These are phyloP conservation scores for Margaritifera margaritifera DNA, from an alignment of 2,888 invertebrate genomes.

Conservation along the genomic window DNA sequence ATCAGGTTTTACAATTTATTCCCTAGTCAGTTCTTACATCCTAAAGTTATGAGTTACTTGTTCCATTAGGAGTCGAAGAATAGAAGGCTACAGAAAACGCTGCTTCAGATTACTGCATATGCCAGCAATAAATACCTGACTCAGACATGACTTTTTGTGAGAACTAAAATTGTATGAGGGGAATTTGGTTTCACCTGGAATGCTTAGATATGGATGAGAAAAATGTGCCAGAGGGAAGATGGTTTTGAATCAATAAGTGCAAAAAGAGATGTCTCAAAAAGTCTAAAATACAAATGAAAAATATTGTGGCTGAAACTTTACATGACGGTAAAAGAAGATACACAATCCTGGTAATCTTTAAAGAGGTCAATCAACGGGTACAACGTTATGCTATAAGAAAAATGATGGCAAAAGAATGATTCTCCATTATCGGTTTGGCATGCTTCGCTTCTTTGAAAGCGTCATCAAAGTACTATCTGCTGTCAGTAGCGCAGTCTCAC, in stretches of 20 bases:
- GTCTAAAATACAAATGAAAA: slow-evolving; percentile 3
- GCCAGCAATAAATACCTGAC: slow-evolving; percentile 11
- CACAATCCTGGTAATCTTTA: slow-evolving; percentile 17
- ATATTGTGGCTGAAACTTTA: slow-evolving; percentile 6
- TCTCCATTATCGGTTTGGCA: slow-evolving; percentile 27
- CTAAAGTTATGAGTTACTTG: too few relatives aligned
- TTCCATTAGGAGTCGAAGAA: too few relatives aligned
- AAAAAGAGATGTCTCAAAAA: slow-evolving; percentile 1
- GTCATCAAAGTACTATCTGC: slow-evolving; percentile 25
- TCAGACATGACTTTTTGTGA: slow-evolving; percentile 16
- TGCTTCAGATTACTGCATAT: slow-evolving; percentile 19
- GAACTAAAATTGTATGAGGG: slow-evolving; percentile 16
- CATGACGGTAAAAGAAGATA: slow-evolving; percentile 9
- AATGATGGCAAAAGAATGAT: slow-evolving; percentile 34
- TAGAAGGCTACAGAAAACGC: too few relatives aligned
- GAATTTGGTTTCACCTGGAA: slow-evolving; percentile 24
- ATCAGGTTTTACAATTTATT: too few relatives aligned
- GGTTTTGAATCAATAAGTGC: slow-evolving; percentile 17
- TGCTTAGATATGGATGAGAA: slow-evolving; percentile 17
- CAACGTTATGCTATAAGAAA: slow-evolving; percentile 30
- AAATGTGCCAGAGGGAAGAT: slow-evolving; percentile 21
- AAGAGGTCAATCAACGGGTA: slow-evolving; percentile 17
- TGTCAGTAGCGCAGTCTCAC: slow-evolving; percentile 23
- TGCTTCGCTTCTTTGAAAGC: slow-evolving; percentile 31
- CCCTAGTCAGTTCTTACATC: too few relatives aligned